Conservation (phyloP, 2,888 invertebrate genomes). For the Caenorhabditis sp. region DNA sequence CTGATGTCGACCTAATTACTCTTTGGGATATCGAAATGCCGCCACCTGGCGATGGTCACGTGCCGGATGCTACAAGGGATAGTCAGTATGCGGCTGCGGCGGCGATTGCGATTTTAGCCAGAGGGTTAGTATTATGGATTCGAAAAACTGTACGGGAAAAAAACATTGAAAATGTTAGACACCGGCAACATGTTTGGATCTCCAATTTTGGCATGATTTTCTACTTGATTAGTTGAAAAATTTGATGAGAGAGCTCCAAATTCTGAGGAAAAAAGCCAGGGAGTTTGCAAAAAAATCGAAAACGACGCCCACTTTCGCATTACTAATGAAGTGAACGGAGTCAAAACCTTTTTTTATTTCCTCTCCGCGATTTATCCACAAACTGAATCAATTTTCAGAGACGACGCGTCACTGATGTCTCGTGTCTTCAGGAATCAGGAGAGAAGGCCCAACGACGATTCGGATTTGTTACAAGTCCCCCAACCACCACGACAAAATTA, state of each 20-base stretch:
- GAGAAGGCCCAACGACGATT: not conserved
- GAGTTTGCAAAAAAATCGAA: too few species aligned
- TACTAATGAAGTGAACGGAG: too few species aligned
- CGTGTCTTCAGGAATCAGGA: constrained; percentile 38
- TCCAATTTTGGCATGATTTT: too few species aligned
- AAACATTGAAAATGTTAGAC: too few species aligned
- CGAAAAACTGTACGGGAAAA: too few species aligned
- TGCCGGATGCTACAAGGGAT: constrained; percentile 62
- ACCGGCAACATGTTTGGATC: too few species aligned
- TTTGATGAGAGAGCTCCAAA: too few species aligned
- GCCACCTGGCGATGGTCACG: constrained; percentile 39
- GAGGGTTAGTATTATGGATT: too few species aligned
- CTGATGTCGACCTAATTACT: constrained; percentile 50
- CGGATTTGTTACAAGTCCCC: not conserved
- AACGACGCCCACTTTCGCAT: too few species aligned
- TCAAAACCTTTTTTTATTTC: too few species aligned
- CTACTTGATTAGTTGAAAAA: too few species aligned
- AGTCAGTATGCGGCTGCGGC: constrained; percentile 72
- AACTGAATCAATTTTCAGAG: constrained; percentile 19
- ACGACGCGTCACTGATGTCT: constrained; percentile 39
- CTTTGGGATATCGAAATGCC: constrained; percentile 73
- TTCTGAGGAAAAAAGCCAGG: too few species aligned
- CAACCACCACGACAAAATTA: constrained; percentile 27
- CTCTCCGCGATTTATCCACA: not conserved
- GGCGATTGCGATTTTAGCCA: constrained; percentile 68